Evolutionary conservation across 2,113 vertebrate genomes (phyloP).

Genomic region (Perca flavescens): DNA sequence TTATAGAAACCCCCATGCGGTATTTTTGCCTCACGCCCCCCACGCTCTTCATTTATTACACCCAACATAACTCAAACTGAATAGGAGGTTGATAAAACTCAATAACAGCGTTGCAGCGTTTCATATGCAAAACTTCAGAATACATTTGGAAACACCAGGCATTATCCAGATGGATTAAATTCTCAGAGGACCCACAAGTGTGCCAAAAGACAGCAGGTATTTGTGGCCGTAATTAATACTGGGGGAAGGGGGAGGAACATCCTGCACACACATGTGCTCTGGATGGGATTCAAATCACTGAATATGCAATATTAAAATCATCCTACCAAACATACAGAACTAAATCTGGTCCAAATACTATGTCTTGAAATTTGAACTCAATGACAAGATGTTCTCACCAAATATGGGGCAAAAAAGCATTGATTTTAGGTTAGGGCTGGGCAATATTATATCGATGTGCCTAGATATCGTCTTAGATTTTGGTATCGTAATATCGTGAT

Average conservation of each 20-base stretch:
- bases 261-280: background rate
- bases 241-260: background rate
- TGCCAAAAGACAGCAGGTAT: conserved; percentile 38
- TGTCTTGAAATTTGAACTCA: background rate
- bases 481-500: too few relatives aligned
- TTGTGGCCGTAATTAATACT: conserved; percentile 29
- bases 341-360: background rate
- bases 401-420: background rate
- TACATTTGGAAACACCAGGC: background rate
- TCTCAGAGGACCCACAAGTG: conserved; percentile 24
- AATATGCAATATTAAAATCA: conserved; percentile 27
- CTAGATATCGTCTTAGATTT: too few relatives aligned
- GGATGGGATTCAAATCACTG: background rate
- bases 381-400: background rate
- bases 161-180: conserved; percentile 21
- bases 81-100: background rate
- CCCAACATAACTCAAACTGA: background rate
- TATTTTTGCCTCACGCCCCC: too few relatives aligned
- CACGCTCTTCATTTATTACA: background rate
- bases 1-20: too few relatives aligned
- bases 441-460: too few relatives aligned
- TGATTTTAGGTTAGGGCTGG: background rate
- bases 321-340: background rate
- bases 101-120: background rate
- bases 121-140: conserved; percentile 12